Conservation (phyloP, 2,888 invertebrate genomes). For the Hesperia comma region DNA sequence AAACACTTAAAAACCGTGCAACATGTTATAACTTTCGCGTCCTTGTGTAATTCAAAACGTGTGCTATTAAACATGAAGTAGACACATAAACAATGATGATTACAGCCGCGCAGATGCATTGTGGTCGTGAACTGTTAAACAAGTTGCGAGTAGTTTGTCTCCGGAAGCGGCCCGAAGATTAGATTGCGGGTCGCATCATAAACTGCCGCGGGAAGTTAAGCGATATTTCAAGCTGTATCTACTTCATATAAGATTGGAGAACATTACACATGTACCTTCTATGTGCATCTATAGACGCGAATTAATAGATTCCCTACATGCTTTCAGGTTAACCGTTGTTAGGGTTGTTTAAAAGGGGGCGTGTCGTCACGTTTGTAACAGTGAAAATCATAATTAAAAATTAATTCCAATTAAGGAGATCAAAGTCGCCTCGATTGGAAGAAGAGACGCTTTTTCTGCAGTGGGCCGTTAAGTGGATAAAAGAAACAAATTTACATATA, state of each 20-base stretch:
- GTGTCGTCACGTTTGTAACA: too few relatives aligned
- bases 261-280: background rate
- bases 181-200: slow-evolving; percentile 64
- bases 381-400: too few relatives aligned
- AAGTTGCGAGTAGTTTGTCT: slow-evolving; percentile 57
- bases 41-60: background rate
- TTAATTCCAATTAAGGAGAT: too few relatives aligned
- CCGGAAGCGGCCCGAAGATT: slow-evolving; percentile 61
- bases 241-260: slow-evolving; percentile 27
- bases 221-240: slow-evolving; percentile 53
- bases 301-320: background rate
- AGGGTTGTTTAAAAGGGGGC: too few relatives aligned
- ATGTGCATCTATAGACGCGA: background rate
- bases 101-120: slow-evolving; percentile 45
- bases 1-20: too few relatives aligned
- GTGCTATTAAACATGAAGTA: background rate
- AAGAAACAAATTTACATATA: too few relatives aligned
- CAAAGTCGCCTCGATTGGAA: too few relatives aligned
- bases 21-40: too few relatives aligned
- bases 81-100: slow-evolving; percentile 32
- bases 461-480: too few relatives aligned
- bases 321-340: too few relatives aligned
- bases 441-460: too few relatives aligned
- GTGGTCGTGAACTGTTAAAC: slow-evolving; percentile 47
- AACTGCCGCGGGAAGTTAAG: slow-evolving; percentile 52